Percentiles rank a stretch among this genome's conserved stretches.
phyloP scores from a whole-genome alignment of 2,888 invertebrate species.

The Creontiades dilutus region DNA sequence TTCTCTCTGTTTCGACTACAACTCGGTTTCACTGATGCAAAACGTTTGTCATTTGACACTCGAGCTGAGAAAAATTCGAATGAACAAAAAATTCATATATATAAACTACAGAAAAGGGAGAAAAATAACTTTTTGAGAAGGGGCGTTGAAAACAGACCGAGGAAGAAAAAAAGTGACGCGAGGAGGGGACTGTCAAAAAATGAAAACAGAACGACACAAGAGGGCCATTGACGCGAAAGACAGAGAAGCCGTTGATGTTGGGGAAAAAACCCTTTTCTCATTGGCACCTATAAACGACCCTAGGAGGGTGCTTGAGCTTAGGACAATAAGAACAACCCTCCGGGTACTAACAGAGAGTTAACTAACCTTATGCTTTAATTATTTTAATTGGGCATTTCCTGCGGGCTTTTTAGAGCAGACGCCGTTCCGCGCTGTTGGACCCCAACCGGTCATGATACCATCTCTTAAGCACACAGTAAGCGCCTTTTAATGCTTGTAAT shows the following conservation, averaged over 20 bases:
- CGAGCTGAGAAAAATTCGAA: background rate
- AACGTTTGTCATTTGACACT: slow-evolving; percentile 20
- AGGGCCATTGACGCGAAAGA: slow-evolving; percentile 33
- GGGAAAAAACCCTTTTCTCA: background rate
- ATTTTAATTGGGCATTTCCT: slow-evolving; percentile 61
- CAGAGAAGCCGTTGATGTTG: background rate
- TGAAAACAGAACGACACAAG: slow-evolving; percentile 26
- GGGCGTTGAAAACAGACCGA: background rate
- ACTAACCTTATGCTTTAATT: slow-evolving; percentile 53
- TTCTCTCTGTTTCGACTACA: background rate
- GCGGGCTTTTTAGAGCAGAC: slow-evolving; percentile 22
- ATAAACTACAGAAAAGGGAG: background rate
- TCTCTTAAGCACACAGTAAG: slow-evolving; percentile 4
- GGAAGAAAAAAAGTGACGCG: background rate
- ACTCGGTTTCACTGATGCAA: slow-evolving; percentile 2
- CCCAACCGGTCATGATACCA: slow-evolving; percentile 50
- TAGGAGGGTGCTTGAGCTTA: background rate
- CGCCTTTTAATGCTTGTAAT: background rate
- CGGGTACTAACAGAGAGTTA: slow-evolving; percentile 27
- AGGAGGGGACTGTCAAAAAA: background rate
- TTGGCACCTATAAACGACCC: slow-evolving; percentile 41
- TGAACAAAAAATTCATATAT: no score
- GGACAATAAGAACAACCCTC: slow-evolving; percentile 34
- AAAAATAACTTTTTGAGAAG: slow-evolving; percentile 12
- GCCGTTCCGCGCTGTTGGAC: slow-evolving; percentile 51